Conservation (phyloP, 1,140 invertebrate species). For the Papilio aristodemus region DNA sequence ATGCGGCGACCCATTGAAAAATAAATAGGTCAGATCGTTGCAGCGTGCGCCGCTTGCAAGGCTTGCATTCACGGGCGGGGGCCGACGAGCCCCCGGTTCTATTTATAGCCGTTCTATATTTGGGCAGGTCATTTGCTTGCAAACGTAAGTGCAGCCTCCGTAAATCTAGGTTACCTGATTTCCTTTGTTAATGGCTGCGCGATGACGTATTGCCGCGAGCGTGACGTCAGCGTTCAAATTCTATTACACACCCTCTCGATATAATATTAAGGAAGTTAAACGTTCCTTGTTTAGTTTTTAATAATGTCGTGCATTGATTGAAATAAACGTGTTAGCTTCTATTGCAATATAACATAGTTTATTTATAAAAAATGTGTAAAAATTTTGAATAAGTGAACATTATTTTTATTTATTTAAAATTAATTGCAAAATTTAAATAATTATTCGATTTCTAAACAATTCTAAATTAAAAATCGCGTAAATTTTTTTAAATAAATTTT, state of each 20-base stretch:
- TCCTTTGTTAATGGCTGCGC: slow-evolving; percentile 67
- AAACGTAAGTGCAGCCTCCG: slow-evolving; percentile 68
- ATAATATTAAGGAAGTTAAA: too few species aligned
- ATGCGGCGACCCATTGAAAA: slow-evolving; percentile 76
- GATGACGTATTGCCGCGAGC: slow-evolving; percentile 62
- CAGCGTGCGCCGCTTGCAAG: slow-evolving; percentile 71
- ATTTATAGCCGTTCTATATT: slow-evolving; percentile 78
- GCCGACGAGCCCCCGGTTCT: slow-evolving; percentile 58
- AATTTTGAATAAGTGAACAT: too few species aligned
- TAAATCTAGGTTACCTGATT: slow-evolving; percentile 78
- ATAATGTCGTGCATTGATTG: not conserved
- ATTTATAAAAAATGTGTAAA: too few species aligned
- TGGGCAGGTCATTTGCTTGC: slow-evolving; percentile 74
- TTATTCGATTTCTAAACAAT: too few species aligned
- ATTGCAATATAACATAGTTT: too few species aligned
- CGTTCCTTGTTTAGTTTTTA: slow-evolving; percentile 30
- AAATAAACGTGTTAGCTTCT: slow-evolving; percentile 21
- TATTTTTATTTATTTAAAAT: too few species aligned
- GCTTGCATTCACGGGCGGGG: slow-evolving; percentile 64
- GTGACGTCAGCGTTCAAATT: slow-evolving; percentile 62
- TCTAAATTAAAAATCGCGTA: too few species aligned
- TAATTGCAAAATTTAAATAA: too few species aligned
- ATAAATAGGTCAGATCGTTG: slow-evolving; percentile 79
- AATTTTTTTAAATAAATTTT: too few species aligned
- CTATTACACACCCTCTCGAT: slow-evolving; percentile 17